Evolutionary conservation across 2,797 vertebrate genomes (phyloP).

Genomic region (Tragopan temminckii): DNA sequence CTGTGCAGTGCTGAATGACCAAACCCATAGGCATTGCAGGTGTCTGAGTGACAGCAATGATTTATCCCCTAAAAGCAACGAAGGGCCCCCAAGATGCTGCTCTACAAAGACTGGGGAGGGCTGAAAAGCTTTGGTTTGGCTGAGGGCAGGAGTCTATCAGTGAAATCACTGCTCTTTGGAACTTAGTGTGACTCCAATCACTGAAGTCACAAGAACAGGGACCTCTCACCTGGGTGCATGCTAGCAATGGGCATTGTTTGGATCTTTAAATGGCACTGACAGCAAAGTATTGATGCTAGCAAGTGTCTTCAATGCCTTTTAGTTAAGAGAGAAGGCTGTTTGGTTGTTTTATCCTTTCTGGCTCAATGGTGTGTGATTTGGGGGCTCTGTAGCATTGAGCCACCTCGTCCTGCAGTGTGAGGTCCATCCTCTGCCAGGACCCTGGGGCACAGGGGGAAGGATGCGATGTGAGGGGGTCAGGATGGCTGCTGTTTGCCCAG

Average conservation of each 20-base stretch:
- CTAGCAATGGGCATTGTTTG: no score
- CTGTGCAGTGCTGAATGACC: no score
- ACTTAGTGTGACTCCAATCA: rapidly evolving
- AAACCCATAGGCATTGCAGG: rapidly evolving
- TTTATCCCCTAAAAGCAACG: background rate
- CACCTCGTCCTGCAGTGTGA: rapidly evolving
- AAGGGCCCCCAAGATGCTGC: background rate
- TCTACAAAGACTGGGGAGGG: background rate
- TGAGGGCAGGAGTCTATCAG: background rate
- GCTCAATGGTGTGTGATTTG: background rate
- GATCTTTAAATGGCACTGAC: background rate
- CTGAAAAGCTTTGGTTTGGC: background rate
- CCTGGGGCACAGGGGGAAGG: no score
- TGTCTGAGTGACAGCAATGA: rapidly evolving
- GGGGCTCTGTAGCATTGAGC: rapidly evolving
- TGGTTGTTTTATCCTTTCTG: background rate
- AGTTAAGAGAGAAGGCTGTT: background rate
- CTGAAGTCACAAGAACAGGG: background rate
- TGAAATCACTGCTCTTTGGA: background rate
- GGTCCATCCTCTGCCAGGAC: no score
- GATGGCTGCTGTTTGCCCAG: rapidly evolving
- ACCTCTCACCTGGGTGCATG: background rate
- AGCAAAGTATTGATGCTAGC: background rate
- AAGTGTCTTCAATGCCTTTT: rapidly evolving
- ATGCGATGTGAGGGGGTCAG: rapidly evolving